phyloP scores from a whole-genome alignment of 1,140 invertebrate species.

The Drosophila navojoa region DNA sequence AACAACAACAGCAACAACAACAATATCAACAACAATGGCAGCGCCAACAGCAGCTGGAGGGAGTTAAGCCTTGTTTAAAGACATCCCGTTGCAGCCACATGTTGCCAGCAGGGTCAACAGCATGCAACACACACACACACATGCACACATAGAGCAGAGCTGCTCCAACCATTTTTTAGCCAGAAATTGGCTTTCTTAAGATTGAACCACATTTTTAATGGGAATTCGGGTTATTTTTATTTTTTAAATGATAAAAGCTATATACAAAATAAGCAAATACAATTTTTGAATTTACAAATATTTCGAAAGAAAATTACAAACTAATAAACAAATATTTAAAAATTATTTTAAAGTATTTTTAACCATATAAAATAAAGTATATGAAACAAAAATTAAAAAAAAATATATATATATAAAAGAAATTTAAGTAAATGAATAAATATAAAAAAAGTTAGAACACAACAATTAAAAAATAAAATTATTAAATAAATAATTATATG shows the following conservation, averaged over 20 bases:
- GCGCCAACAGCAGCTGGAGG: conserved; percentile 17
- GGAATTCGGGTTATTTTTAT: not conserved
- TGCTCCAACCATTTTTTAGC: conserved; percentile 7
- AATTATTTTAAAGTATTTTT: too few species aligned
- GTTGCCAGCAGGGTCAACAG: conserved; percentile 51
- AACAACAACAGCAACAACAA: conserved; percentile 23
- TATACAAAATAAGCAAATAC: too few species aligned
- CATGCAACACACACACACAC: conserved; percentile 1
- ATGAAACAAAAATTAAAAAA: too few species aligned
- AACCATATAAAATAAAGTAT: too few species aligned
- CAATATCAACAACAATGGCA: conserved; percentile 5
- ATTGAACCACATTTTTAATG: not conserved
- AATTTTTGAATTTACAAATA: too few species aligned
- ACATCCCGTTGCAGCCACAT: conserved; percentile 38
- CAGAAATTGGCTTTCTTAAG: conserved; percentile 11
- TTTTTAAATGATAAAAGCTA: too few species aligned
- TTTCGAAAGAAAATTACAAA: too few species aligned
- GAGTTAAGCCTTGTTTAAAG: conserved; percentile 36
- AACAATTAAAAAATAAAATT: not conserved
- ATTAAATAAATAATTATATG: too few species aligned
- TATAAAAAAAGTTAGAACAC: not conserved
- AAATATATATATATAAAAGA: too few species aligned
- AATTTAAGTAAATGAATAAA: too few species aligned
- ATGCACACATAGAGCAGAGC: conserved; percentile 10
- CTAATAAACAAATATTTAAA: too few species aligned